Conservation (phyloP, 2,113 vertebrate genomes). For the Callopanchax toddi region DNA sequence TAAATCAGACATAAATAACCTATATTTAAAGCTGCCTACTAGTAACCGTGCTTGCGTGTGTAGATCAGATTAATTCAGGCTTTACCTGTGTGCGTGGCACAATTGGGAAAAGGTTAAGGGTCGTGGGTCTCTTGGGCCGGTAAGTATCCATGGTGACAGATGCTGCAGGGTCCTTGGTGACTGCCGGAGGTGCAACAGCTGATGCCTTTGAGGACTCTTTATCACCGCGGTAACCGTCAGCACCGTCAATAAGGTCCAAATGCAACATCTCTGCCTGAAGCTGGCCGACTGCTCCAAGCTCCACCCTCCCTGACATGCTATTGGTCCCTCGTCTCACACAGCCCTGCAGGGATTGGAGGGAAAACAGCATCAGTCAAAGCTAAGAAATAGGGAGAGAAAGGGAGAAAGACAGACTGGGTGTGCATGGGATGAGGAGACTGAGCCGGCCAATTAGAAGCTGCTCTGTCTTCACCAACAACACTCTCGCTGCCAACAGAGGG, state of each 20-base stretch:
- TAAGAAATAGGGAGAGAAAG: conserved; percentile 7
- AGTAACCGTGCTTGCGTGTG: conserved; percentile 9
- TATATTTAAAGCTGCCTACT: neutral
- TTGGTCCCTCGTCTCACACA: conserved; percentile 84
- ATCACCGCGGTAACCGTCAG: conserved; percentile 81
- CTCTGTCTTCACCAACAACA: conserved; percentile 58
- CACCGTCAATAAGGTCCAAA: conserved; percentile 92
- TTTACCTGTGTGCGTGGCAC: conserved; percentile 95
- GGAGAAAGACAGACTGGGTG: conserved; percentile 27
- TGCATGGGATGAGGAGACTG: conserved; percentile 53
- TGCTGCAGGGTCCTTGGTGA: conserved; percentile 75
- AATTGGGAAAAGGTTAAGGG: conserved; percentile 95
- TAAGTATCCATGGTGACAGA: conserved; percentile 89
- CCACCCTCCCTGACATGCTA: conserved; percentile 80
- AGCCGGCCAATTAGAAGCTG: conserved; percentile 66
- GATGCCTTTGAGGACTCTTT: conserved; percentile 73
- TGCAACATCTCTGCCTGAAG: conserved; percentile 94
- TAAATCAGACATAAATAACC: conserved; percentile 2
- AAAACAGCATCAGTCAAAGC: conserved; percentile 46
- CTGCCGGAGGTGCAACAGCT: conserved; percentile 49
- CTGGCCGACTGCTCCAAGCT: conserved; percentile 84
- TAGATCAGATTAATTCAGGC: conserved; percentile 5
- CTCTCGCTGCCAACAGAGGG: conserved; percentile 41
- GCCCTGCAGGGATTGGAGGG: conserved; percentile 81
- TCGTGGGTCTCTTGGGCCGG: conserved; percentile 94